Evolutionary conservation across 2,888 invertebrate genomes (phyloP).

Genomic region (Parnassius mnemosyne): DNA sequence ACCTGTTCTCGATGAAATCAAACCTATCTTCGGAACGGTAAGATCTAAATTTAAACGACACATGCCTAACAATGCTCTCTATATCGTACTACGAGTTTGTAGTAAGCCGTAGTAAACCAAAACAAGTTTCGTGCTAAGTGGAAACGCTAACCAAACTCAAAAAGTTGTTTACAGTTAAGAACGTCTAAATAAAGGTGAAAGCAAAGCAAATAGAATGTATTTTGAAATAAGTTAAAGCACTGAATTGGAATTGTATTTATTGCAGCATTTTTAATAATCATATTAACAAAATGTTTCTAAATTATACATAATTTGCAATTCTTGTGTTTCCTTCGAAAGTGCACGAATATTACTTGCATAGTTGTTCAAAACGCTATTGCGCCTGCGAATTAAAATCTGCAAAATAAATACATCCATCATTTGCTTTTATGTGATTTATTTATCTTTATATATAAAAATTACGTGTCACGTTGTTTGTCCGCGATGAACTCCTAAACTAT

Average conservation of each 20-base stretch:
- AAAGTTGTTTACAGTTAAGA: constrained; percentile 66
- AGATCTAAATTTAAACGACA: constrained; percentile 9
- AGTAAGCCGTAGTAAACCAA: constrained; percentile 73
- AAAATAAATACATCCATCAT: not conserved
- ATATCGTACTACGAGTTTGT: constrained; percentile 36
- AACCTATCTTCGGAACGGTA: constrained; percentile 6
- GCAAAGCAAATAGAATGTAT: constrained; percentile 5
- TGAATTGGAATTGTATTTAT: too few species aligned
- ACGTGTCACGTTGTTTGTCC: too few species aligned
- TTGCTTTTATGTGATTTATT: too few species aligned
- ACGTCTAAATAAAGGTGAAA: constrained; percentile 50
- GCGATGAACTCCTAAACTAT: too few species aligned
- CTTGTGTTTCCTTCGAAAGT: not conserved
- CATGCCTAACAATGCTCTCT: constrained; percentile 1
- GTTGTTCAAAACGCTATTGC: not conserved
- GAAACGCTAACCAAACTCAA: constrained; percentile 61
- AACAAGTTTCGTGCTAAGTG: constrained; percentile 67
- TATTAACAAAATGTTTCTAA: too few species aligned
- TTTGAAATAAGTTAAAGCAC: not conserved
- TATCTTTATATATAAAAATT: too few species aligned
- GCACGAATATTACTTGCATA: not conserved
- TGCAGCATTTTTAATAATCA: too few species aligned
- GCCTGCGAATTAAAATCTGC: constrained; percentile 19
- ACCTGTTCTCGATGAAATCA: not conserved
- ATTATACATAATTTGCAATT: not conserved